These are phyloP conservation scores for Saimiri boliviensis DNA, from an alignment of 2,113 vertebrate genomes.

Conservation along the genomic window DNA sequence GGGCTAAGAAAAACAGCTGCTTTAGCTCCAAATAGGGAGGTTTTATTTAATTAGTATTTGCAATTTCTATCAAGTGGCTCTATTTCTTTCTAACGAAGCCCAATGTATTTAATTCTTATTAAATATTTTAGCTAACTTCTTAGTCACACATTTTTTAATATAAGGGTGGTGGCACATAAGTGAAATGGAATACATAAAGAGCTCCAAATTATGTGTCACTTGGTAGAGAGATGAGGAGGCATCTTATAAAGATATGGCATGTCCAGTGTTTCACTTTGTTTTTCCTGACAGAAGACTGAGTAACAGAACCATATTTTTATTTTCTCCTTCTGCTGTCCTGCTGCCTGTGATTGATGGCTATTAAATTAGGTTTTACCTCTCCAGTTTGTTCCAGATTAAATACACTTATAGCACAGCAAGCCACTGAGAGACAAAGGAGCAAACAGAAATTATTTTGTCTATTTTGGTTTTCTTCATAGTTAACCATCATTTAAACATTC, in stretches of 20 bases:
- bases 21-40: background rate
- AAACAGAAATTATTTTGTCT: slow-evolving; percentile 74
- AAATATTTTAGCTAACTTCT: slow-evolving; percentile 57
- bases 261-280: slow-evolving; percentile 41
- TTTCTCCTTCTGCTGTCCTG: slow-evolving; percentile 51
- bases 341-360: slow-evolving; percentile 77
- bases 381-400: slow-evolving; percentile 79
- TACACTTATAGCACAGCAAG: slow-evolving; percentile 79
- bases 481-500: slow-evolving; percentile 77
- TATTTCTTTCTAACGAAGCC: slow-evolving; percentile 10
- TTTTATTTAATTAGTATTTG: slow-evolving; percentile 47
- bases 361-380: slow-evolving; percentile 80
- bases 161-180: background rate
- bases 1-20: background rate
- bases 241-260: background rate
- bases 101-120: slow-evolving; percentile 59
- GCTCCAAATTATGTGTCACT: background rate
- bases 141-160: slow-evolving; percentile 52
- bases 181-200: background rate
- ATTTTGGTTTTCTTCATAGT: slow-evolving; percentile 71
- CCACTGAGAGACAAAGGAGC: slow-evolving; percentile 67
- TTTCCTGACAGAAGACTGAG: background rate
- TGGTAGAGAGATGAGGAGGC: background rate
- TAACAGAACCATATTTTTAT: slow-evolving; percentile 29
- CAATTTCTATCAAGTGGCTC: slow-evolving; percentile 37